Percentiles rank a stretch among this genome's conserved stretches.
Evolutionary conservation across 2,888 invertebrate genomes (phyloP).

Genomic region (Exephanes ischioxanthus): DNA sequence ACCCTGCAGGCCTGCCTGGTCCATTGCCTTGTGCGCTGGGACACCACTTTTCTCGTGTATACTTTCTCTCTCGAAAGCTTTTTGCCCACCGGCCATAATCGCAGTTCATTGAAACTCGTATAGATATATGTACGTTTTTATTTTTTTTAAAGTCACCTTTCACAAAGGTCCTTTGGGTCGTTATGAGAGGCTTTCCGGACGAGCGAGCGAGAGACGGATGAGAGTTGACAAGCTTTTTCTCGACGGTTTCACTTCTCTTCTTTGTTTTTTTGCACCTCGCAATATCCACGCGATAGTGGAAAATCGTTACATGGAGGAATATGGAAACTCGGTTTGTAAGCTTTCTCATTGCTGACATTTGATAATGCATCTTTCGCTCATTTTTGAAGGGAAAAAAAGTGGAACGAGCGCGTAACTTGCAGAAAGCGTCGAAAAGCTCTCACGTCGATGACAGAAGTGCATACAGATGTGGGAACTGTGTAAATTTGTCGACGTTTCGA

Average conservation of each 20-base stretch:
- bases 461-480: conserved; percentile 16
- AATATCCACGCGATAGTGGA: not conserved
- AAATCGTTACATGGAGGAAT: not conserved
- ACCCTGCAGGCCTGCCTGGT: not conserved
- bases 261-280: not conserved
- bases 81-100: not conserved
- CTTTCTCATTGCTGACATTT: not conserved
- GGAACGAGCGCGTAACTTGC: not conserved
- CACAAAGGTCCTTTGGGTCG: not conserved
- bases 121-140: not conserved
- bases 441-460: not conserved
- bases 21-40: not conserved
- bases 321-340: not conserved
- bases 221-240: not conserved
- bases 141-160: not conserved
- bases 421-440: not conserved
- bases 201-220: conserved; percentile 2
- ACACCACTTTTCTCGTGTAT: not conserved
- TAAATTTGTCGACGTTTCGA: conserved; percentile 24
- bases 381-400: not conserved
- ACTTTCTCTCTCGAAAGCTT: not conserved
- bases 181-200: not conserved
- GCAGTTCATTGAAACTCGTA: not conserved
- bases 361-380: not conserved
- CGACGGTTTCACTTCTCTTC: not conserved